Conservation (phyloP, 1,140 invertebrate genomes). For the Battus philenor region DNA sequence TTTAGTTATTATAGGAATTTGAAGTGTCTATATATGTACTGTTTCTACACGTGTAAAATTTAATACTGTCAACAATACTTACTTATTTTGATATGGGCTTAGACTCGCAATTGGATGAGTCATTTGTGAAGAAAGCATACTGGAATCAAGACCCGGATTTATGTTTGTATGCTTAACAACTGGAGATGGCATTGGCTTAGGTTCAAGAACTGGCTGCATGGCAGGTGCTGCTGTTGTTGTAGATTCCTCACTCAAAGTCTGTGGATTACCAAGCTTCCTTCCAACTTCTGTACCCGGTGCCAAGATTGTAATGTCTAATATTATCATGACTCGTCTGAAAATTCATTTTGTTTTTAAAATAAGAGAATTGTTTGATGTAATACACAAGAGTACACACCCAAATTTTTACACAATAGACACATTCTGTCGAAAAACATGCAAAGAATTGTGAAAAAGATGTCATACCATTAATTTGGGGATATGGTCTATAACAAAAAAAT, state of each 20-base stretch:
- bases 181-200: slow-evolving; percentile 19
- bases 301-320: slow-evolving; percentile 87
- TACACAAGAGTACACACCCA: too few relatives aligned
- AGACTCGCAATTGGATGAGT: slow-evolving; percentile 86
- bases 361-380: too few relatives aligned
- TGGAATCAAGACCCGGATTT: slow-evolving; percentile 33
- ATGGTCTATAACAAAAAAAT: too few relatives aligned
- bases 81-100: slow-evolving; percentile 94
- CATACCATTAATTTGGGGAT: too few relatives aligned
- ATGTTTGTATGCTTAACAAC: slow-evolving; percentile 27
- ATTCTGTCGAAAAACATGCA: too few relatives aligned
- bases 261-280: slow-evolving; percentile 86
- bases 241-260: slow-evolving; percentile 71
- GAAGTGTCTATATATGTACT: too few relatives aligned
- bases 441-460: too few relatives aligned
- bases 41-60: too few relatives aligned
- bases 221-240: slow-evolving; percentile 31
- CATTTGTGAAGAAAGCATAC: slow-evolving; percentile 62
- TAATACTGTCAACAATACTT: slow-evolving; percentile 27
- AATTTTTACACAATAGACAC: neutral
- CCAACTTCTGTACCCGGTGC: slow-evolving; percentile 82
- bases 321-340: slow-evolving; percentile 86
- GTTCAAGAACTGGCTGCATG: slow-evolving; percentile 28
- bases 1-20: too few relatives aligned
- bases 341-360: slow-evolving; percentile 7